Base-by-base conservation (phyloP, 2,113 vertebrate genomes). In the Pomatorhinus ruficollis region DNA sequence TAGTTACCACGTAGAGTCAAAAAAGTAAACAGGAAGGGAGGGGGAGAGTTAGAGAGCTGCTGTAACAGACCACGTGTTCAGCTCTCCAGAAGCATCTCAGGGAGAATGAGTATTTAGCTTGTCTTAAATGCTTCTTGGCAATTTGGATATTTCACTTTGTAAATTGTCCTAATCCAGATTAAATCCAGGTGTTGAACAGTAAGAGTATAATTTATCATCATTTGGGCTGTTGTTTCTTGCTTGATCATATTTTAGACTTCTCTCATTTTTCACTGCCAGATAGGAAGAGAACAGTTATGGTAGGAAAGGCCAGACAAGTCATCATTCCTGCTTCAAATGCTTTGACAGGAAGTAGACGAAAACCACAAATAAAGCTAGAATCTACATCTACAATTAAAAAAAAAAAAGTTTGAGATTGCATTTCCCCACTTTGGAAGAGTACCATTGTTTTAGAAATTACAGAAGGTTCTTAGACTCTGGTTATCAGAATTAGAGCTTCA, bases 11-110 rank as follows among this genome's bases (percentile, higher is more conserved):
- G 80, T 5, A 68, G 77, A 91, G 39, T 61, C 79, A 81, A 86
- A 49, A 16, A 74, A 86, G 64, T 83, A 92, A 96, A 96, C 90
- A 92, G 95, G 96, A 96, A 96, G 87, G 95, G 87, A 94, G 90
- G 79, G 75, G 82, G 68, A 78, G 61, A 66, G 44, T 60, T 49
- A 63, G 69, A 89, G 66, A 83, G 52, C 90, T 89, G 64, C 79
- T 93, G 52, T 59, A 89, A 52, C 44, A 88, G 18, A 72, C 64
- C 64, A 69, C 21, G 5, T 54, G 88, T 37, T 93, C 72, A 95
- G 72, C 45, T 85, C 8, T 70, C 54, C 23, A 77, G 63, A 86
- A 91, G 63, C 45, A 39, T 50, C 50, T 65, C 19, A 47, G 45
- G 21, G 22, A 80, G 24, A 88, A 63, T 14, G 2, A 71, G 33